These are phyloP conservation scores for Ceyx margarethae DNA, from an alignment of 2,113 vertebrate species.

Conservation along the genomic window DNA sequence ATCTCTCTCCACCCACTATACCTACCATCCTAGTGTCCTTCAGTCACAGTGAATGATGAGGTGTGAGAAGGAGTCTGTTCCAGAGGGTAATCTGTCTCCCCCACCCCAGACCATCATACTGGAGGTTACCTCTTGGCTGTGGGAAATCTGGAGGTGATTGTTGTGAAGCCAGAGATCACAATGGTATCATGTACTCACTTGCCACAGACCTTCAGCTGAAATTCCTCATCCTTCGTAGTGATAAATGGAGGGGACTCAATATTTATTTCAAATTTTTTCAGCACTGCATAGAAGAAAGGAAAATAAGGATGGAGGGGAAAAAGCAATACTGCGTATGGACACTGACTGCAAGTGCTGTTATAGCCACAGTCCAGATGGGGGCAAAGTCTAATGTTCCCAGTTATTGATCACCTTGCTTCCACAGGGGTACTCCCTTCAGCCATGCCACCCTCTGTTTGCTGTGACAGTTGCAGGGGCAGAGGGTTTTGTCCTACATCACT, in stretches of 20 bases:
- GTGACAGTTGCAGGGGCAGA: background rate
- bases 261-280: background rate
- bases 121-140: background rate
- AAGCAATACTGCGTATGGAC: background rate
- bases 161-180: background rate
- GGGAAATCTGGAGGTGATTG: background rate
- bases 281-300: background rate
- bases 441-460: background rate
- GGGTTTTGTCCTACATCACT: background rate
- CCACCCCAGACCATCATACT: background rate
- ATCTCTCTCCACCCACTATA: background rate
- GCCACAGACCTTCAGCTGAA: slow-evolving; percentile 16
- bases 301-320: background rate
- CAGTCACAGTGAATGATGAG: background rate
- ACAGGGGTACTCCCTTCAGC: background rate
- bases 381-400: background rate
- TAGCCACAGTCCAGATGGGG: background rate
- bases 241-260: slow-evolving; percentile 4
- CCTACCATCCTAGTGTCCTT: background rate
- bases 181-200: background rate
- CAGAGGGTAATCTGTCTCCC: background rate
- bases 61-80: background rate
- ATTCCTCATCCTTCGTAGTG: background rate
- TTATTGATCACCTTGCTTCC: background rate
- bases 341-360: background rate